phyloP scores from a whole-genome alignment of 2,797 vertebrate genomes.

The Cheirogaleus major region DNA sequence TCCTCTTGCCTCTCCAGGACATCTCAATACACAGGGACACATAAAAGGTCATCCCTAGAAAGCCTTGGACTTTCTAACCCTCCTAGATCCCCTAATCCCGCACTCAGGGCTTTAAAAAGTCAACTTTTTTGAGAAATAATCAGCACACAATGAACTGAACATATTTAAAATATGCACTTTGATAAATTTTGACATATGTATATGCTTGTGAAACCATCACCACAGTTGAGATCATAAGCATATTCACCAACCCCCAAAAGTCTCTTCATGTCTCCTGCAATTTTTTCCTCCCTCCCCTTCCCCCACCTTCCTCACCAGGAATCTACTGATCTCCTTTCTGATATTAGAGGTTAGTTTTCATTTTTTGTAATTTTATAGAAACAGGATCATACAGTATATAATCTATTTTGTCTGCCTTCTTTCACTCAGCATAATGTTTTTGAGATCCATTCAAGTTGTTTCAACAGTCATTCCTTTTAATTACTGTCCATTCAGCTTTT shows the following conservation, averaged over 20 bases:
- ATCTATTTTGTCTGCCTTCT: background rate
- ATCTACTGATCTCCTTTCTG: background rate
- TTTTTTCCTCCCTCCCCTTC: background rate
- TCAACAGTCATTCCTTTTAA: background rate
- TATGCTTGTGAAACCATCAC: background rate
- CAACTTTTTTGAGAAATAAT: background rate
- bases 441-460: background rate
- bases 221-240: background rate
- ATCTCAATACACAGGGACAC: background rate
- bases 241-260: background rate
- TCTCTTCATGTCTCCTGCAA: background rate
- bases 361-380: background rate
- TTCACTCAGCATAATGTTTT: background rate
- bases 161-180: background rate
- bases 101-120: background rate
- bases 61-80: background rate
- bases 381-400: background rate
- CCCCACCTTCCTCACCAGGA: background rate
- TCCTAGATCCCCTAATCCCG: background rate
- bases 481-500: background rate
- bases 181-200: background rate
- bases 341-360: background rate
- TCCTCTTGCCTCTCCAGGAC: background rate
- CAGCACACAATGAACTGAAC: background rate
- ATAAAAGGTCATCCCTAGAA: background rate